Evolutionary conservation across 1,140 invertebrate genomes (phyloP).

Genomic region (Macrotrachela quadricornifera): DNA sequence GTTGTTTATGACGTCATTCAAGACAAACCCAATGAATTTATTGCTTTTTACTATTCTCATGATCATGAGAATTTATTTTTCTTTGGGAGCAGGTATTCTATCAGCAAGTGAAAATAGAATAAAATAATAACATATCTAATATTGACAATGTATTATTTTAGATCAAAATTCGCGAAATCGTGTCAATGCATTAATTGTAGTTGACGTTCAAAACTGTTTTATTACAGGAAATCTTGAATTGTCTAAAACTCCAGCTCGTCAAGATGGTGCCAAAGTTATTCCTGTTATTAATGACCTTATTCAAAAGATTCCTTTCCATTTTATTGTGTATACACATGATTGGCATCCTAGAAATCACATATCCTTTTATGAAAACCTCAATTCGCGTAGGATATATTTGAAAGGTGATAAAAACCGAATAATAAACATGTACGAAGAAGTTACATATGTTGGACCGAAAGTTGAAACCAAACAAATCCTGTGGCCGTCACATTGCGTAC

Average conservation of each 20-base stretch:
- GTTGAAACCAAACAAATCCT: constrained; percentile 29
- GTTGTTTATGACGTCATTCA: too few relatives aligned
- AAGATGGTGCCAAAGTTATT: constrained; percentile 38
- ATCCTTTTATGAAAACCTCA: constrained; percentile 78
- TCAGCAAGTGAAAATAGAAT: too few relatives aligned
- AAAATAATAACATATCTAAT: too few relatives aligned
- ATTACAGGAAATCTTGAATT: constrained; percentile 78
- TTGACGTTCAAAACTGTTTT: constrained; percentile 96
- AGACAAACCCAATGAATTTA: too few relatives aligned
- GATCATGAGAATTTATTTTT: too few relatives aligned
- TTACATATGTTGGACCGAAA: constrained; percentile 46
- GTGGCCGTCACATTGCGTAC: constrained; percentile 84
- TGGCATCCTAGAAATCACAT: constrained; percentile 93
- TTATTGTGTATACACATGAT: constrained; percentile 80
- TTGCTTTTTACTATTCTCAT: too few relatives aligned
- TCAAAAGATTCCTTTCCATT: constrained; percentile 58
- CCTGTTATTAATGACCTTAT: constrained; percentile 73
- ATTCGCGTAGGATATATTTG: too few relatives aligned
- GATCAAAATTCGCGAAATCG: too few relatives aligned
- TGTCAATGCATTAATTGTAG: constrained; percentile 71
- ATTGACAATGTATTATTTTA: too few relatives aligned
- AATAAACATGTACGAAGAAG: constrained; percentile 43
- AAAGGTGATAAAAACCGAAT: too few relatives aligned
- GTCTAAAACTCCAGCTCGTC: constrained; percentile 67
- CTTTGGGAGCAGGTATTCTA: too few relatives aligned